These are phyloP conservation scores for Haliclona indistincta DNA, from an alignment of 37 sponge, comb jelly and placozoan genomes.

Conservation along the genomic window DNA sequence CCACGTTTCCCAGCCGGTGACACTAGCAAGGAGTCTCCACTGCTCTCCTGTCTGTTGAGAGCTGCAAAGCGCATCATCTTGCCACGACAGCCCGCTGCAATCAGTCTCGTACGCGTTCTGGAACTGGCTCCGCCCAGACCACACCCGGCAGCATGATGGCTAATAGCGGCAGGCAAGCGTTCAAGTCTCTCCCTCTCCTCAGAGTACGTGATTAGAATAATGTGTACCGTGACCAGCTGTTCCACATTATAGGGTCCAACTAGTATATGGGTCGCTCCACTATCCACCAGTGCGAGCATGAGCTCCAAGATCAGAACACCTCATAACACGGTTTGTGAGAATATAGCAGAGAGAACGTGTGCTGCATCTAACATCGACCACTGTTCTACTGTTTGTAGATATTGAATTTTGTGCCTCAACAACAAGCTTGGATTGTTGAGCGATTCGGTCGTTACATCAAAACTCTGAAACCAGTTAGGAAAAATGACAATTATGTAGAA, in stretches of 20 bases:
- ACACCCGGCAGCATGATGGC: too few species aligned
- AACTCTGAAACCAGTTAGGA: slow-evolving; percentile 73
- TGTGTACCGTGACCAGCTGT: too few species aligned
- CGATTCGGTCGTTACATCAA: slow-evolving; percentile 88
- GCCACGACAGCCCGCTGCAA: too few species aligned
- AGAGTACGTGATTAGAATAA: too few species aligned
- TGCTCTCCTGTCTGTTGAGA: slow-evolving; percentile 57
- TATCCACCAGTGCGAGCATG: too few species aligned
- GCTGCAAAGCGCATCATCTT: slow-evolving; percentile 58
- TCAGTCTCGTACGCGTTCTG: too few species aligned
- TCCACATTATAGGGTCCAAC: too few species aligned
- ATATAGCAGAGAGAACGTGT: not conserved
- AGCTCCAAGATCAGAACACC: too few species aligned
- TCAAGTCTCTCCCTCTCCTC: too few species aligned
- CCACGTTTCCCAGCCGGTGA: slow-evolving; percentile 27
- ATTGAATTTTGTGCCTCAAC: slow-evolving; percentile 97
- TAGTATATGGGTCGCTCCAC: not conserved
- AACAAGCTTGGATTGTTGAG: slow-evolving; percentile 96
- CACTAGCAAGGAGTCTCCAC: not conserved
- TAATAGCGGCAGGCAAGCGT: too few species aligned
- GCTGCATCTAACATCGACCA: not conserved
- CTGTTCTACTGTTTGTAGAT: slow-evolving; percentile 27
- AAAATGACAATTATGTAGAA: not conserved
- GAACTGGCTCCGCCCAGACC: too few species aligned
- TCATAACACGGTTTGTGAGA: not conserved